These are phyloP conservation scores for Trichopoda pennipes DNA, from an alignment of 2,888 invertebrate genomes.

Conservation along the genomic window DNA sequence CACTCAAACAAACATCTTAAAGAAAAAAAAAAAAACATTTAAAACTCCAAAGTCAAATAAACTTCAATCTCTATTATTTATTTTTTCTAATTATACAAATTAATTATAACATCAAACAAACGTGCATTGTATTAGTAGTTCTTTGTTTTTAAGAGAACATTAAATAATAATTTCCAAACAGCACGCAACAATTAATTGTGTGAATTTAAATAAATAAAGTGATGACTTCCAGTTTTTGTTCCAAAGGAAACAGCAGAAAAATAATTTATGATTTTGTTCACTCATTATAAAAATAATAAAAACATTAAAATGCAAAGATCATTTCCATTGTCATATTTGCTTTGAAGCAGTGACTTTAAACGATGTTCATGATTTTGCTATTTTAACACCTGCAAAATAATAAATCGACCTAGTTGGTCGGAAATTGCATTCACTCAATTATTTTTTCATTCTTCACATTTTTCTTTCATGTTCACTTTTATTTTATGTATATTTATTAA, in stretches of 20 bases:
- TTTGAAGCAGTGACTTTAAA: not conserved
- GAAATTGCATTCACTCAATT: slow-evolving; percentile 15
- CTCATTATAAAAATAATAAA: not conserved
- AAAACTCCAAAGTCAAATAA: slow-evolving; percentile 20
- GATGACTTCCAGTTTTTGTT: slow-evolving; percentile 1
- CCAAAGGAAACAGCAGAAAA: not conserved
- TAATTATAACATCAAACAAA: slow-evolving; percentile 44
- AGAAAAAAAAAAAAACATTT: not conserved
- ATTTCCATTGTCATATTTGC: slow-evolving; percentile 16
- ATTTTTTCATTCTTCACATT: slow-evolving; percentile 4
- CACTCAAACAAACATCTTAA: not conserved
- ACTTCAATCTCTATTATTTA: not conserved
- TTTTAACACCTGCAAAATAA: slow-evolving; percentile 38
- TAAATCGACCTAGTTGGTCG: not conserved
- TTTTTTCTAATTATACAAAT: slow-evolving; percentile 3
- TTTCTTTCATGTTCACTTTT: slow-evolving; percentile 1
- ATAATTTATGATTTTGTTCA: not conserved
- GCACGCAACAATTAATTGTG: slow-evolving; percentile 38
- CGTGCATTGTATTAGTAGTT: slow-evolving; percentile 32
- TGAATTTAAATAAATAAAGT: slow-evolving; percentile 33
- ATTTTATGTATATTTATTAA: not conserved
- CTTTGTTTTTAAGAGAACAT: slow-evolving; percentile 23
- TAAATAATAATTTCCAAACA: not conserved
- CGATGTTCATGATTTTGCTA: slow-evolving; percentile 36
- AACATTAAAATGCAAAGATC: slow-evolving; percentile 42